Base-by-base conservation (phyloP, 2,113 vertebrate species). In the Puma concolor region DNA sequence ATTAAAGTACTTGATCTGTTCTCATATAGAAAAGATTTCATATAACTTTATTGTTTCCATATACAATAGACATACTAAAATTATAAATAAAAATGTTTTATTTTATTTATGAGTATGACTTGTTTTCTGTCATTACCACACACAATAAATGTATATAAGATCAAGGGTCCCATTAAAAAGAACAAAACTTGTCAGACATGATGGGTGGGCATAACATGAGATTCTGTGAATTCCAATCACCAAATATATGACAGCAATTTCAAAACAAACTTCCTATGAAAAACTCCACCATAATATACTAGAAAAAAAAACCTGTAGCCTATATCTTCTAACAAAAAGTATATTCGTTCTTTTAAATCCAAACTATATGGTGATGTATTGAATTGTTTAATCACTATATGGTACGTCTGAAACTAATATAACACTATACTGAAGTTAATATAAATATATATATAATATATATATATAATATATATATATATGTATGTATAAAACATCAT, bases 1-100 rank as follows among this genome's bases (percentile, higher is more conserved):
- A 92, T 97, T 98, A 95, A 97, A 97, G 29, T 72, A 67, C 48
- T 97, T 88, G 54, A 93, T 98, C 82, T 97, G 19, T 94, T 96
- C 93, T 93, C 79, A 95, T 92, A 80, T 4, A 90, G 36, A 82
- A 97, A 95, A 60, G 31, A 2, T 80, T 95, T 95, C 57, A 79
- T 81, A 52, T 69, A 96, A 94, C 90, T 94, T 95, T 96, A 76
- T 82, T 84, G n/a, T 85, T 92, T 89, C 57, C 95, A 72, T 83
- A 52, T 89, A 52, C 44, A 95, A 83, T 1, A 86, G 44, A 82
- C 21, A 77, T 60, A 95, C 54, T 87, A 77, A 89, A 74, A 81
- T 95, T 92, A 91, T 71, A 96, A 97, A 88, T 87, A 41, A 74
- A 96, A 97, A 86, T 23, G 50, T 92, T 81, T 72, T 71, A 92